A percentile compares a stretch with the other conserved stretches of the same genome.
phyloP scores from a whole-genome alignment of 2,797 vertebrate genomes.

The Alcedo atthis region DNA sequence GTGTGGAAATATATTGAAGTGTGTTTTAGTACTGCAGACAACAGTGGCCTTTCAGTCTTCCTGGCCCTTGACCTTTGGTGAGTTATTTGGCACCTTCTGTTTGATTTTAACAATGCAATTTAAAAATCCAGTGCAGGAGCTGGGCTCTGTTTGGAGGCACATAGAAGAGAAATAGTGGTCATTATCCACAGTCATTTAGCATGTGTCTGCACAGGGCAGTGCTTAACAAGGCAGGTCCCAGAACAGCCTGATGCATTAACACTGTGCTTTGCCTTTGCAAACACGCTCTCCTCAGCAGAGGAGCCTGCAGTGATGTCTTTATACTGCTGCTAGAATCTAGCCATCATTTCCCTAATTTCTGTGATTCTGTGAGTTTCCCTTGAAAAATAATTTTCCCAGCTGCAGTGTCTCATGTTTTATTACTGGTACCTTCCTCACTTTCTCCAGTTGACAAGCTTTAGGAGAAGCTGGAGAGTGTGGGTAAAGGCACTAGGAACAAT shows the following conservation, averaged over 20 bases:
- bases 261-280: background rate
- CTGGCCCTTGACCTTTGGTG: background rate
- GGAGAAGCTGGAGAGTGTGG: background rate
- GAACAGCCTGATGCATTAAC: background rate
- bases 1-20: background rate
- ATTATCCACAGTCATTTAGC: background rate
- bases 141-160: background rate
- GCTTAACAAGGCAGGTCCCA: background rate
- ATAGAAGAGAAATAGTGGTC: background rate
- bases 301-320: background rate
- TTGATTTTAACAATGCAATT: background rate
- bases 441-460: background rate
- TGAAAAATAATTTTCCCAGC: background rate
- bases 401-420: background rate
- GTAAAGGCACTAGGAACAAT: background rate
- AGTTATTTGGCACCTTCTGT: background rate
- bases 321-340: background rate
- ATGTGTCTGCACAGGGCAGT: background rate
- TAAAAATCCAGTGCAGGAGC: background rate
- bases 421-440: background rate
- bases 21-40: background rate
- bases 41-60: background rate
- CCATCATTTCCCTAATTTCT: background rate
- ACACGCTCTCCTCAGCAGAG: background rate
- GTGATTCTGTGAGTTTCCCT: background rate